A percentile compares a stretch with the other conserved stretches of the same genome.
Conservation (phyloP, 1,140 invertebrate species). For the Platyscapa corneri region DNA sequence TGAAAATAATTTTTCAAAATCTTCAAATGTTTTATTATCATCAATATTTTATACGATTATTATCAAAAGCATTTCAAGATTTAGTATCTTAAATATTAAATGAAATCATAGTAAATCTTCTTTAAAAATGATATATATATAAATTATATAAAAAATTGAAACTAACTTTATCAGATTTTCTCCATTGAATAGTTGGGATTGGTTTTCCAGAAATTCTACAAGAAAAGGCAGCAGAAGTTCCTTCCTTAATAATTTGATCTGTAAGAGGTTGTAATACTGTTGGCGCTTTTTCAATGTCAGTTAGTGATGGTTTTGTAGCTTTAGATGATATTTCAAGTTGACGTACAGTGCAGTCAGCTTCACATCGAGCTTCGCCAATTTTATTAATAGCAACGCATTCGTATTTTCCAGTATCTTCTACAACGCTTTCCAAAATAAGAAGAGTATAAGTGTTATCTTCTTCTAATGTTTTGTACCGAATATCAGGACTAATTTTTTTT, state of each 20-base stretch:
- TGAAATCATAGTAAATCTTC: neutral
- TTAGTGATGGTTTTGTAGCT: constrained; percentile 76
- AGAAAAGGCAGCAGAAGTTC: constrained; percentile 89
- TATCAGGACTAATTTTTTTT: constrained; percentile 89
- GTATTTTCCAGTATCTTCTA: constrained; percentile 91
- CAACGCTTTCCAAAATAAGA: constrained; percentile 87
- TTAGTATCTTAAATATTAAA: no score
- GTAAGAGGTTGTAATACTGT: constrained; percentile 86
- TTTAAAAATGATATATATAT: neutral
- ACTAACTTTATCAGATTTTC: constrained; percentile 86
- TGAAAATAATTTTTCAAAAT: no score
- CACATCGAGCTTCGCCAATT: constrained; percentile 91
- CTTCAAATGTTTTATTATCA: no score
- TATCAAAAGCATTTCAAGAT: no score
- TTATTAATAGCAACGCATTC: constrained; percentile 94
- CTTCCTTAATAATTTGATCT: constrained; percentile 89
- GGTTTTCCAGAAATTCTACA: constrained; percentile 89
- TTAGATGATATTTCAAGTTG: constrained; percentile 79
- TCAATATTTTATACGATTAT: no score
- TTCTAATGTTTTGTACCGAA: constrained; percentile 90
- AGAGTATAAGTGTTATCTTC: constrained; percentile 91
- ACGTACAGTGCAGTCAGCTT: constrained; percentile 86
- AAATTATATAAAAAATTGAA: constrained; percentile 2
- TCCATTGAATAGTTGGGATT: constrained; percentile 91
- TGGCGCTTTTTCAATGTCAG: constrained; percentile 84